These are phyloP conservation scores for Acanthochromis polyacanthus DNA, from an alignment of 2,113 vertebrate species.

Conservation along the genomic window DNA sequence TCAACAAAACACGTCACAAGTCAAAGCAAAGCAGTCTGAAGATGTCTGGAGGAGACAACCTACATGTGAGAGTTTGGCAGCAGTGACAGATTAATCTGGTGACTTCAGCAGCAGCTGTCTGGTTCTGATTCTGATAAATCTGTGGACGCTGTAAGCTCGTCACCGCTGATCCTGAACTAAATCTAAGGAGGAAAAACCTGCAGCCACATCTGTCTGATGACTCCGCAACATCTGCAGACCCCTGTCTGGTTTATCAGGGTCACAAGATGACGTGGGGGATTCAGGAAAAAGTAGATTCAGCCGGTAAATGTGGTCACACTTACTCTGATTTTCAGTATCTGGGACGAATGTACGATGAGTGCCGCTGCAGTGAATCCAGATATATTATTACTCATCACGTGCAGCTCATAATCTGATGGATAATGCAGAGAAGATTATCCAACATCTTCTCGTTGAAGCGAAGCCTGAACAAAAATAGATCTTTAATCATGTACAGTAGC, in stretches of 20 bases:
- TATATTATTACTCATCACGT: conserved; percentile 23
- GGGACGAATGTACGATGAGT: neutral
- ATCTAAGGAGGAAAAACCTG: conserved; percentile 41
- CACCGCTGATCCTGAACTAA: conserved; percentile 51
- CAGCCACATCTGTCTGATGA: conserved; percentile 28
- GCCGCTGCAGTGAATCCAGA: conserved; percentile 13
- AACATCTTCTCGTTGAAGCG: conserved; percentile 19
- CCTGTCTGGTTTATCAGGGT: conserved; percentile 11
- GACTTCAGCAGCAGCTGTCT: conserved; percentile 42
- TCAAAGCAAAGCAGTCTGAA: conserved; percentile 8
- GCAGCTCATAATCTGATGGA: conserved; percentile 56
- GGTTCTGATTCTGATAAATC: conserved; percentile 53
- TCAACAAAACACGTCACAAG: neutral
- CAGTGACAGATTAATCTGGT: conserved; percentile 32
- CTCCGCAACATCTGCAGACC: conserved; percentile 12
- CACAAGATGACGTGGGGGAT: neutral
- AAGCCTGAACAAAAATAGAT: conserved; percentile 28
- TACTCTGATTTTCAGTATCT: neutral
- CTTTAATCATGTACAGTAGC: conserved; percentile 11
- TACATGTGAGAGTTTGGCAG: neutral
- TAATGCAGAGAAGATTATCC: conserved; percentile 46
- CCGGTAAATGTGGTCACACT: neutral
- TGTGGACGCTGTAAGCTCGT: conserved; percentile 12
- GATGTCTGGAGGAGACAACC: conserved; percentile 22
- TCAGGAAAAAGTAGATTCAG: neutral